Percentiles rank a stretch among this genome's conserved stretches.
Evolutionary conservation across 2,797 vertebrate genomes (phyloP).

Genomic region (Sparus aurata): DNA sequence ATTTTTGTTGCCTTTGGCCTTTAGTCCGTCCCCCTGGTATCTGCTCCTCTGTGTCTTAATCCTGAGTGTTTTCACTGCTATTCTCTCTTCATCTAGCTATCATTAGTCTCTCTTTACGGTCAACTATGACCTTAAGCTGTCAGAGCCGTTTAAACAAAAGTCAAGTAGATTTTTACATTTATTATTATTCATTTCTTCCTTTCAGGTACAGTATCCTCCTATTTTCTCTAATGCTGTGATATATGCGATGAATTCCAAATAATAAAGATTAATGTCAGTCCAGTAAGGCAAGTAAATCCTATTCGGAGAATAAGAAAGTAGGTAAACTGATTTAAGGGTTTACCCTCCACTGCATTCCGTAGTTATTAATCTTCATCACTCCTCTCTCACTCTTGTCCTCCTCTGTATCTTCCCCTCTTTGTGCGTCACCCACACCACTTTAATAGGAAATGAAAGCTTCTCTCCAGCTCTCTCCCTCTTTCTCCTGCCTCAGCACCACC

Average conservation of each 20-base stretch:
- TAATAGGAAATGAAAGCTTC: slow-evolving; percentile 43
- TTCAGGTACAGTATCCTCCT: slow-evolving; percentile 21
- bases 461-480: slow-evolving; percentile 10
- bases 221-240: slow-evolving; percentile 20
- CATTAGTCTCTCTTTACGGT: slow-evolving; percentile 7
- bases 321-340: slow-evolving; percentile 57
- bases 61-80: background rate
- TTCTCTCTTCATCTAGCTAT: background rate
- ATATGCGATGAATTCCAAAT: slow-evolving; percentile 30
- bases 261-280: slow-evolving; percentile 54
- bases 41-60: slow-evolving; percentile 2
- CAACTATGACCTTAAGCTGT: slow-evolving; percentile 18
- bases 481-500: slow-evolving; percentile 22
- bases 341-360: slow-evolving; percentile 41
- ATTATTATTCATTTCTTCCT: background rate
- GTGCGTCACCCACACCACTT: slow-evolving; percentile 41
- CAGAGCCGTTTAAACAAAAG: slow-evolving; percentile 25
- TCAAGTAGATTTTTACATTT: slow-evolving; percentile 4
- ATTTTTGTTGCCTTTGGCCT: background rate
- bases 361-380: slow-evolving; percentile 63
- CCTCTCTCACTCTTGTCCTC: slow-evolving; percentile 31
- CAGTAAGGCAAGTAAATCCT: slow-evolving; percentile 50
- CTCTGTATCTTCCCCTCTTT: slow-evolving; percentile 21
- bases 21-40: slow-evolving; percentile 7
- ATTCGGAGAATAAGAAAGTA: slow-evolving; percentile 55